These are phyloP conservation scores for Acleris cristana DNA, from an alignment of 2,888 invertebrate species.

Conservation along the genomic window DNA sequence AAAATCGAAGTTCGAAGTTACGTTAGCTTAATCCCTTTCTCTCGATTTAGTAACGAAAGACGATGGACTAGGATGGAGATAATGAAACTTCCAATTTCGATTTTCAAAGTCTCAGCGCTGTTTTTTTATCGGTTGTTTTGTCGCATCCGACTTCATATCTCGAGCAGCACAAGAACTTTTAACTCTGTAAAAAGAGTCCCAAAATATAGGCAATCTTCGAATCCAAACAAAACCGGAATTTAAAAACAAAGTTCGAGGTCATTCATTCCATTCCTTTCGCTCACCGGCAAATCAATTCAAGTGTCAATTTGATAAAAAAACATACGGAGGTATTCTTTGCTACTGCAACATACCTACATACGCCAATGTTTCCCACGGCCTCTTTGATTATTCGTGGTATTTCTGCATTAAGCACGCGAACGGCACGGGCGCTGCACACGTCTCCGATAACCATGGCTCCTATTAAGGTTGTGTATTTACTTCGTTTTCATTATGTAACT, in stretches of 20 bases:
- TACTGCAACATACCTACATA: constrained; percentile 46
- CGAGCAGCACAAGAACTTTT: no score
- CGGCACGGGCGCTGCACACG: constrained; percentile 68
- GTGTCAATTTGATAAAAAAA: constrained; percentile 54
- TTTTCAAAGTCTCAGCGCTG: no score
- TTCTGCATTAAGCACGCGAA: constrained; percentile 68
- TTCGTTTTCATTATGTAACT: constrained; percentile 54
- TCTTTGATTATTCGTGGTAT: constrained; percentile 67
- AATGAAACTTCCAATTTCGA: no score
- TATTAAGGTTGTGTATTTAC: constrained; percentile 62
- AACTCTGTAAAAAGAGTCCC: no score
- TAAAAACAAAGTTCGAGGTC: constrained; percentile 16
- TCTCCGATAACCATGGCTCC: constrained; percentile 72
- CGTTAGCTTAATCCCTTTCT: no score
- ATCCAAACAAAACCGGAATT: no score
- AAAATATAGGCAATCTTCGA: no score
- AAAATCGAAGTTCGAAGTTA: no score
- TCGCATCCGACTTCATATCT: no score
- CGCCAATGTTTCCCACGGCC: constrained; percentile 76
- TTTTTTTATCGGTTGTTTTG: no score
- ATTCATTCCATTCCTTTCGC: constrained; percentile 28
- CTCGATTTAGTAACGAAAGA: no score
- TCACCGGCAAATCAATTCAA: constrained; percentile 45
- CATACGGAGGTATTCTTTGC: constrained; percentile 49
- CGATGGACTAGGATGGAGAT: no score